phyloP scores from a whole-genome alignment of 1,140 invertebrate species.

The Ips typographus region DNA sequence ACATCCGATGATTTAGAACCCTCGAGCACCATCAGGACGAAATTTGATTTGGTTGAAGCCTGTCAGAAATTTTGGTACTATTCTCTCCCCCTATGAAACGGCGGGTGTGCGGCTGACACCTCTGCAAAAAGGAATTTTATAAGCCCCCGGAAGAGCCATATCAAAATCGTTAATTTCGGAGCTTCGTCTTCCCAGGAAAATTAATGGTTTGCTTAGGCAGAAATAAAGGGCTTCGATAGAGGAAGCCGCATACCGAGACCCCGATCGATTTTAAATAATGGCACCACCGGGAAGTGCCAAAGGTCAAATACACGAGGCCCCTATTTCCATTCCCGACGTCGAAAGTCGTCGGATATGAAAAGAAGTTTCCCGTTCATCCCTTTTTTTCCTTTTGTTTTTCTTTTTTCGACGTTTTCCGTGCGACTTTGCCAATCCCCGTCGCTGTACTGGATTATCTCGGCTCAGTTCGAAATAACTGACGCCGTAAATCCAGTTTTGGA shows the following conservation, averaged over 20 bases:
- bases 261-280: conserved; percentile 29
- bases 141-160: conserved; percentile 7
- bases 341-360: no score
- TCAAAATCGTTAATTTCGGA: conserved; percentile 25
- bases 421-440: no score
- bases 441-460: no score
- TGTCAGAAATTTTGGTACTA: no score
- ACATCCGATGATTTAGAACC: conserved; percentile 2
- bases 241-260: conserved; percentile 22
- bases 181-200: conserved; percentile 18
- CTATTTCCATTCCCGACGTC: conserved; percentile 6
- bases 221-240: conserved; percentile 22
- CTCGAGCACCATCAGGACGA: neutral
- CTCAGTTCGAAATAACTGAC: neutral
- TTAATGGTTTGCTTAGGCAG: conserved; percentile 28
- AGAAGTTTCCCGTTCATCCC: no score
- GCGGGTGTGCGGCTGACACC: no score
- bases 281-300: conserved; percentile 22
- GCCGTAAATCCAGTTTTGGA: no score
- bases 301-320: conserved; percentile 20
- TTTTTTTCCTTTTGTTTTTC: no score
- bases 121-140: no score
- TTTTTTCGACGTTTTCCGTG: no score
- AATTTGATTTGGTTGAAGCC: neutral
- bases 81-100: no score